A percentile compares a stretch with the other conserved stretches of the same genome.
These are phyloP conservation scores for Poecilia picta DNA, from an alignment of 2,797 vertebrate species.

Conservation along the genomic window DNA sequence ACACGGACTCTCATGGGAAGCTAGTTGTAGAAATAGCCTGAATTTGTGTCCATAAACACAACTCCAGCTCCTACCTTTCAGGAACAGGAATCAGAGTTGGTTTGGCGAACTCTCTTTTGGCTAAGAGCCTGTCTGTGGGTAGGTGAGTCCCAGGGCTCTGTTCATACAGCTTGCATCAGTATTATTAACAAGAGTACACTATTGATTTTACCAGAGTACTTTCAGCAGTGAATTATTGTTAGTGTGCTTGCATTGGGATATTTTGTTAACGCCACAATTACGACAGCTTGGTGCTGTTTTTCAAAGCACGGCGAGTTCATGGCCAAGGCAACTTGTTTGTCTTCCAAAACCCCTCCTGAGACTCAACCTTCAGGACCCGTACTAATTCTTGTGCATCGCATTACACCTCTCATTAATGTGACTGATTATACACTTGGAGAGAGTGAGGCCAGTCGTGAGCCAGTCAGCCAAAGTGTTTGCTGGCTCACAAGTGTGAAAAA, in stretches of 20 bases:
- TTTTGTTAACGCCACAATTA: constrained; percentile 31
- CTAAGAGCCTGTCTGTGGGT: constrained; percentile 11
- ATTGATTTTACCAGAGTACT: constrained; percentile 54
- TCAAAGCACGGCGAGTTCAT: constrained; percentile 36
- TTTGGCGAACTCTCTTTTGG: constrained; percentile 4
- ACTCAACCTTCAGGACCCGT: constrained; percentile 61
- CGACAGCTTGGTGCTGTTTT: constrained; percentile 33
- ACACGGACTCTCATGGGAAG: constrained; percentile 41
- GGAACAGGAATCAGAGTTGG: not conserved
- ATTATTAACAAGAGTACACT: constrained; percentile 52
- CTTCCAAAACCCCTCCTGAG: constrained; percentile 45
- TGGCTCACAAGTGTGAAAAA: constrained; percentile 59
- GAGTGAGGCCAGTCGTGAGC: constrained; percentile 43
- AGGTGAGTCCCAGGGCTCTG: constrained; percentile 14
- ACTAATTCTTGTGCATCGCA: constrained; percentile 69
- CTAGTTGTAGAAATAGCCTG: constrained; percentile 53
- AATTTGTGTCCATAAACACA: constrained; percentile 45
- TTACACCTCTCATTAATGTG: constrained; percentile 76
- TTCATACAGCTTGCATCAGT: constrained; percentile 43
- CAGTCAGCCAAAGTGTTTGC: constrained; percentile 54
- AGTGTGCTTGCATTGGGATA: constrained; percentile 30
- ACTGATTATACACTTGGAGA: constrained; percentile 65
- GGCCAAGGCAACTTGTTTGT: constrained; percentile 52
- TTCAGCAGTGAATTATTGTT: constrained; percentile 49
- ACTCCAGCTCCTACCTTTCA: constrained; percentile 7